phyloP scores from a whole-genome alignment of 2,113 vertebrate genomes.

The Ellobius talpinus region DNA sequence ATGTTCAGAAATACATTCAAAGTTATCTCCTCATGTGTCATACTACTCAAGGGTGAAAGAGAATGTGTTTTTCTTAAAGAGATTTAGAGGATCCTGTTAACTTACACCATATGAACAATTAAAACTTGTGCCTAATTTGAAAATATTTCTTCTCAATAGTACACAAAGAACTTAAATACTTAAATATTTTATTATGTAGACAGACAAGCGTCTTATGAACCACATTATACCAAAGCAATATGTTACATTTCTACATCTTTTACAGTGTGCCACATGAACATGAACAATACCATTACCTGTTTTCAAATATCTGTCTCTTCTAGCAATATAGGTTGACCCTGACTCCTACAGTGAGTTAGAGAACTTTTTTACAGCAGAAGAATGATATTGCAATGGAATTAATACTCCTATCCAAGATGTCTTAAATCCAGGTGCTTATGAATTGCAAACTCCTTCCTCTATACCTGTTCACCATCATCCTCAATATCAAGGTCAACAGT shows the following conservation, averaged over 20 bases:
- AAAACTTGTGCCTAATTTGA: constrained; percentile 88
- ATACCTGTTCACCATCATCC: constrained; percentile 83
- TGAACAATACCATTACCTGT: constrained; percentile 88
- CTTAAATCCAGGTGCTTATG: constrained; percentile 85
- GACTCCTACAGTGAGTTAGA: constrained; percentile 72
- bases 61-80: constrained; percentile 96
- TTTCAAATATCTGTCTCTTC: constrained; percentile 88
- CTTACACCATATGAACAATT: constrained; percentile 89
- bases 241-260: constrained; percentile 87
- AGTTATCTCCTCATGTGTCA: constrained; percentile 97
- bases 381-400: constrained; percentile 94
- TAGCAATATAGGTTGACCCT: constrained; percentile 81
- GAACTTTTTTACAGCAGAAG: constrained; percentile 90
- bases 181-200: constrained; percentile 90
- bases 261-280: constrained; percentile 90
- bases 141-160: constrained; percentile 85
- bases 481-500: constrained; percentile 91
- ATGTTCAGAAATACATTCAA: constrained; percentile 94
- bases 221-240: constrained; percentile 91
- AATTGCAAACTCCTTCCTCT: constrained; percentile 82
- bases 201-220: constrained; percentile 84
- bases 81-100: constrained; percentile 95
- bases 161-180: constrained; percentile 86
- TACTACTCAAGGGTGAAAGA: constrained; percentile 95
- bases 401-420: constrained; percentile 94